These are phyloP conservation scores for Tachuris rubrigastra DNA, from an alignment of 2,113 vertebrate species.

Conservation along the genomic window DNA sequence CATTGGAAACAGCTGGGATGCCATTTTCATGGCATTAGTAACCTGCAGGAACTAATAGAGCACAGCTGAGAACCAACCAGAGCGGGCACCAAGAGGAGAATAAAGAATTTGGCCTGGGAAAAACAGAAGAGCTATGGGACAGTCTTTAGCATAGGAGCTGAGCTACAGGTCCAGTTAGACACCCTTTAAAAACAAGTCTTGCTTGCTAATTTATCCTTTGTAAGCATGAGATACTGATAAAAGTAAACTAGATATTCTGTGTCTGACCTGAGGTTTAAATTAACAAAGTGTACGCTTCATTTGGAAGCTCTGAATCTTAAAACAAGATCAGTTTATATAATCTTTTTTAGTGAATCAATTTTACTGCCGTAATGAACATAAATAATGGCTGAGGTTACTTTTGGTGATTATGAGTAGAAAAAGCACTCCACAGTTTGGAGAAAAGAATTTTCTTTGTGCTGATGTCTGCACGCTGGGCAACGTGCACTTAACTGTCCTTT, in stretches of 20 bases:
- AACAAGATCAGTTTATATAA: neutral
- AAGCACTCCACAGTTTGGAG: neutral
- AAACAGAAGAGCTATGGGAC: neutral
- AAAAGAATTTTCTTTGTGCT: neutral
- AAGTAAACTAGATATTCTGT: neutral
- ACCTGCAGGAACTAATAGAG: neutral
- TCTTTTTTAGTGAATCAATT: neutral
- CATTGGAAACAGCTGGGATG: neutral
- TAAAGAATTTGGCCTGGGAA: neutral
- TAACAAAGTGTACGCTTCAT: neutral
- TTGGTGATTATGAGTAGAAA: neutral
- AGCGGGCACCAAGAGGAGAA: neutral
- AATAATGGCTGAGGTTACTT: neutral
- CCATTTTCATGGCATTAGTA: neutral
- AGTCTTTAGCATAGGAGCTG: neutral
- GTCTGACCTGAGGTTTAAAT: neutral
- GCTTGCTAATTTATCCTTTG: neutral
- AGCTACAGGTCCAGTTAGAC: neutral
- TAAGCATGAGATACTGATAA: neutral
- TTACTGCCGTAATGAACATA: neutral
- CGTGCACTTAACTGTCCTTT: neutral
- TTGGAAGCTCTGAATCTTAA: neutral
- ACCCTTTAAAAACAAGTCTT: neutral
- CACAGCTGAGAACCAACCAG: neutral
- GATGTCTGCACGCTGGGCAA: neutral